Conservation (phyloP, 2,113 vertebrate species). For the Tringa solitaria region DNA sequence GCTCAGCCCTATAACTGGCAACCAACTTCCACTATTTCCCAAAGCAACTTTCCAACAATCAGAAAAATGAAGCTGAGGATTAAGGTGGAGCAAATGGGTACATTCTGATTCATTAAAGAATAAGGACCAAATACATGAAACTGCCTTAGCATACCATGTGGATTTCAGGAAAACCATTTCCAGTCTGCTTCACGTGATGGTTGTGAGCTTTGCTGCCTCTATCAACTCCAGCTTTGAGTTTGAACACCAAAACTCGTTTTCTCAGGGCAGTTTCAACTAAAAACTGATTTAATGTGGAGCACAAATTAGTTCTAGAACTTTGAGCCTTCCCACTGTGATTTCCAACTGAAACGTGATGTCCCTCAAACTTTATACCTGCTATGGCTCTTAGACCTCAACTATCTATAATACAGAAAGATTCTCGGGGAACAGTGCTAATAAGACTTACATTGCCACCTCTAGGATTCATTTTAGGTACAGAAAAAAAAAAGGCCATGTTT, state of each 20-base stretch:
- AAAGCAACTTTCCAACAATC: not conserved
- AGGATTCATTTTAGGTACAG: not conserved
- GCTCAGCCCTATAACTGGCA: not conserved
- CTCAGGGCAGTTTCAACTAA: not conserved
- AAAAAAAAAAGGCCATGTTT: not conserved
- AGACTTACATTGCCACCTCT: not conserved
- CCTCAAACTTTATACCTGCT: not conserved
- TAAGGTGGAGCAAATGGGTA: not conserved
- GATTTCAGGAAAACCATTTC: not conserved
- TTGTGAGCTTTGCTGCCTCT: not conserved
- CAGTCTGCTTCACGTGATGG: not conserved
- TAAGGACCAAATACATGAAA: not conserved
- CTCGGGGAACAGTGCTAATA: not conserved
- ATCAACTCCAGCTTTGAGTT: not conserved
- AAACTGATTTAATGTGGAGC: not conserved
- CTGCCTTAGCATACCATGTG: not conserved
- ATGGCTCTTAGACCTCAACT: not conserved
- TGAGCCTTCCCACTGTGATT: not conserved
- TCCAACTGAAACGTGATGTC: not conserved
- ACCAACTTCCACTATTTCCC: not conserved
- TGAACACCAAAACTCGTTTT: not conserved
- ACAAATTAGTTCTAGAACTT: not conserved
- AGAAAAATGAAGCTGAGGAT: not conserved
- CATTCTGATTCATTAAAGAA: not conserved
- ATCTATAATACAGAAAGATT: not conserved